A percentile compares a stretch with the other conserved stretches of the same genome.
These are phyloP conservation scores for Aphelinus certus DNA, from an alignment of 1,140 invertebrate genomes.

Conservation along the genomic window DNA sequence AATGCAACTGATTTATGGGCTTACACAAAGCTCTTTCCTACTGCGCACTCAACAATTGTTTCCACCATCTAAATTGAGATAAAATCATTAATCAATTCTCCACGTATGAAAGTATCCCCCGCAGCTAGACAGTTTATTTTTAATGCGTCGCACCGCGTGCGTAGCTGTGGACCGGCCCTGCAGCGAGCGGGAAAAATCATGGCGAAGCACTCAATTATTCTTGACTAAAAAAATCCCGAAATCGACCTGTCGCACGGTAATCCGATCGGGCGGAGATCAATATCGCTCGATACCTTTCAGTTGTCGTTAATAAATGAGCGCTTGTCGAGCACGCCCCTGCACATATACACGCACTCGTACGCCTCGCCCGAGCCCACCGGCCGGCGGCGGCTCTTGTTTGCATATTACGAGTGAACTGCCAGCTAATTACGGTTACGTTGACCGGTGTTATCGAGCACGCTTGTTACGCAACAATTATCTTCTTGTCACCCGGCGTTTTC, in stretches of 20 bases:
- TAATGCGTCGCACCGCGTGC: not conserved
- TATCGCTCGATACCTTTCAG: constrained; percentile 34
- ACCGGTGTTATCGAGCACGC: constrained; percentile 13
- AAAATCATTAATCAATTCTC: constrained; percentile 17
- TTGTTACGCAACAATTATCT: constrained; percentile 33
- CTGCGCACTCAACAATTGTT: constrained; percentile 30
- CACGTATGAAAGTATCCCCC: not conserved
- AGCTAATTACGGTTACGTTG: constrained; percentile 36
- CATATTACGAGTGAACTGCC: constrained; percentile 37
- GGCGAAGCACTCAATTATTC: constrained; percentile 14
- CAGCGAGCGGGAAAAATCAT: not conserved
- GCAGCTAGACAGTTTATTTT: not conserved
- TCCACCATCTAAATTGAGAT: constrained; percentile 15
- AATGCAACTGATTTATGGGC: not conserved
- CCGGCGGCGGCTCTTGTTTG: constrained; percentile 33
- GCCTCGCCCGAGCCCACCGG: not conserved
- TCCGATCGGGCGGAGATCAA: constrained; percentile 23
- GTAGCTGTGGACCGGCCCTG: not conserved
- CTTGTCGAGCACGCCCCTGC: constrained; percentile 23
- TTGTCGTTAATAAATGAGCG: constrained; percentile 38
- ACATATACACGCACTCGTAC: not conserved
- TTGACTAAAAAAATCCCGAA: not conserved
- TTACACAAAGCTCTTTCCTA: not conserved
- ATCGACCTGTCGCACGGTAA: not conserved
- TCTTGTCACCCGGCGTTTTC: constrained; percentile 7